These are phyloP conservation scores for Chloroceryle inda DNA, from an alignment of 2,797 vertebrate species.

Conservation along the genomic window DNA sequence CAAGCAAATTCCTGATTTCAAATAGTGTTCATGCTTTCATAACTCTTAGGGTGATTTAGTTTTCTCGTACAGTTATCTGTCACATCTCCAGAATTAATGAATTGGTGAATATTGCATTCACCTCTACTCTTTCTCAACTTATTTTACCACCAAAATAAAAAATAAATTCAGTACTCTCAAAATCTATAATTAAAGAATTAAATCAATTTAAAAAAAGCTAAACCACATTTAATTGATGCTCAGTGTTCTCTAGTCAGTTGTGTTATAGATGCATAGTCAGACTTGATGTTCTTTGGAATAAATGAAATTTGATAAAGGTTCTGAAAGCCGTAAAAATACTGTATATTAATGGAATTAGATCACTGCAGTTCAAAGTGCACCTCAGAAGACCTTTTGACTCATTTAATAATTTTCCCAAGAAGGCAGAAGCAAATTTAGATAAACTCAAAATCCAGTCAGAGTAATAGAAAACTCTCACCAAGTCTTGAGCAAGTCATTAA, in stretches of 20 bases:
- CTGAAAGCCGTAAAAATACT: background rate
- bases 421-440: background rate
- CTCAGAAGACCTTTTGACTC: background rate
- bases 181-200: background rate
- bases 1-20: background rate
- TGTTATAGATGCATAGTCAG: background rate
- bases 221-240: background rate
- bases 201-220: background rate
- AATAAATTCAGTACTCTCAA: background rate
- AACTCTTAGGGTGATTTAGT: background rate
- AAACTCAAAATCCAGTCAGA: background rate
- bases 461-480: background rate
- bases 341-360: background rate
- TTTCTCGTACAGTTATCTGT: background rate
- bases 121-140: background rate
- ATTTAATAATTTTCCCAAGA: background rate
- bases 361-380: background rate
- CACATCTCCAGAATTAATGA: background rate
- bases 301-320: background rate
- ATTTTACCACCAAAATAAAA: background rate
- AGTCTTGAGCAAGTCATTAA: slow-evolving; percentile 48
- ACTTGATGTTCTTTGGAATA: background rate
- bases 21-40: accelerated
- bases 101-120: background rate
- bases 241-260: background rate